A percentile compares a stretch with the other conserved stretches of the same genome.
phyloP scores from a whole-genome alignment of 2,888 invertebrate genomes.

The Apotomis betuletana region DNA sequence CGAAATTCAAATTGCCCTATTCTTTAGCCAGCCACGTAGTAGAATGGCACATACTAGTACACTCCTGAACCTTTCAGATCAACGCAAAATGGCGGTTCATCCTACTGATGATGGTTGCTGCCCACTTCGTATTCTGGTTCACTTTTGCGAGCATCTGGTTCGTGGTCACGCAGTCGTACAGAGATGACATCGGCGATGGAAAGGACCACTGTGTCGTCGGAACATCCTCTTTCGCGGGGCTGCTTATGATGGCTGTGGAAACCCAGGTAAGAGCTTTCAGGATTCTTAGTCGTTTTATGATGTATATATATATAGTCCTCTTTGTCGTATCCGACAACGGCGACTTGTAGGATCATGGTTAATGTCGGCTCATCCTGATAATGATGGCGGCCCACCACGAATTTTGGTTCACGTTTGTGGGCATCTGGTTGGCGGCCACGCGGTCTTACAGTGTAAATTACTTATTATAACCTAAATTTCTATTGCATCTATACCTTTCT shows the following conservation, averaged over 20 bases:
- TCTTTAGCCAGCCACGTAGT: conserved; percentile 1
- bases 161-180: conserved; percentile 86
- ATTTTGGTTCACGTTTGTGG: conserved; percentile 91
- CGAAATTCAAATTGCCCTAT: neutral
- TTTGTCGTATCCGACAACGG: no score
- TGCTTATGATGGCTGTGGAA: conserved; percentile 93
- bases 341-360: no score
- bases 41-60: neutral
- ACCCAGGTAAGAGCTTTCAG: conserved; percentile 85
- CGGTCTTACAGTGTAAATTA: conserved; percentile 86
- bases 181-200: conserved; percentile 89
- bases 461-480: no score
- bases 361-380: conserved; percentile 88
- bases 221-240: conserved; percentile 84
- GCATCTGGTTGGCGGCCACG: conserved; percentile 88
- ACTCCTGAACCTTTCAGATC: conserved; percentile 65
- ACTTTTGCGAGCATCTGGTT: conserved; percentile 91
- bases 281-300: neutral
- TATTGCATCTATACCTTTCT: no score
- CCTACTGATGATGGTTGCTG: conserved; percentile 84
- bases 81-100: conserved; percentile 90
- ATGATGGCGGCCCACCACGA: conserved; percentile 86
- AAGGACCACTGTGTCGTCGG: conserved; percentile 84
- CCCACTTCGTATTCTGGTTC: conserved; percentile 90
- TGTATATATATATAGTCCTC: no score